These are phyloP conservation scores for Drosophila miranda DNA, from an alignment of 1,140 invertebrate genomes.

Conservation along the genomic window DNA sequence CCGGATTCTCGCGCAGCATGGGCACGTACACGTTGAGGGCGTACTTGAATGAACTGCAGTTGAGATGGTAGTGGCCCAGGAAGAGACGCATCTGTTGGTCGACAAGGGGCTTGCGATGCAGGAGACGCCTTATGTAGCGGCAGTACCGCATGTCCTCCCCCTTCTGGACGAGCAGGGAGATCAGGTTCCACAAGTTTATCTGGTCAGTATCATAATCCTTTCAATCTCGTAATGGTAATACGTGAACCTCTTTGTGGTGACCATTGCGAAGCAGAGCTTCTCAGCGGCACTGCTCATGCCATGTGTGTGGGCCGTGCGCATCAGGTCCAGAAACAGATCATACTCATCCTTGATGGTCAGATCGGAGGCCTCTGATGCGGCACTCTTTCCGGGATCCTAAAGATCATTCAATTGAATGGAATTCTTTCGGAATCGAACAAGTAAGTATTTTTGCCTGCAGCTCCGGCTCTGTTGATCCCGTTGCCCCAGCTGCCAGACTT, in stretches of 20 bases:
- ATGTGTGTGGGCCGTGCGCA: slow-evolving; percentile 85
- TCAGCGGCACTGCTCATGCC: slow-evolving; percentile 88
- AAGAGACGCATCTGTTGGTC: slow-evolving; percentile 84
- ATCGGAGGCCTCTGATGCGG: slow-evolving; percentile 63
- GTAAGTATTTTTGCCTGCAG: slow-evolving; percentile 45
- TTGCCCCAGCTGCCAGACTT: slow-evolving; percentile 60
- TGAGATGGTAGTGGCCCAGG: slow-evolving; percentile 93
- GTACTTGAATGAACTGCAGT: slow-evolving; percentile 93
- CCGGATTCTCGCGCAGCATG: slow-evolving; percentile 85
- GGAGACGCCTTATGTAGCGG: slow-evolving; percentile 90
- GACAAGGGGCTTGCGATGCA: slow-evolving; percentile 79
- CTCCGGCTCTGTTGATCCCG: slow-evolving; percentile 53
- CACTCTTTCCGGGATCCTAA: slow-evolving; percentile 48
- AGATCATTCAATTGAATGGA: no score
- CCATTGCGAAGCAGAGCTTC: slow-evolving; percentile 88
- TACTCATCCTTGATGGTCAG: slow-evolving; percentile 88
- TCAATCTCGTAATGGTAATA: slow-evolving; percentile 85
- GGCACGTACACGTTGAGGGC: slow-evolving; percentile 92
- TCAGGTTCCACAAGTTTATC: slow-evolving; percentile 90
- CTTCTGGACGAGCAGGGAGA: slow-evolving; percentile 89
- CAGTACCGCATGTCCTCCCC: slow-evolving; percentile 91
- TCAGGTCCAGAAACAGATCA: slow-evolving; percentile 87
- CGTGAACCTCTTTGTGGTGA: slow-evolving; percentile 88
- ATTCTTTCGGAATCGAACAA: no score
- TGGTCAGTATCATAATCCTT: slow-evolving; percentile 88